Evolutionary conservation across 2,797 vertebrate genomes (phyloP), one percentile per base, ranked within the genome.

Genomic region (Pachyuromys duprasi): DNA sequence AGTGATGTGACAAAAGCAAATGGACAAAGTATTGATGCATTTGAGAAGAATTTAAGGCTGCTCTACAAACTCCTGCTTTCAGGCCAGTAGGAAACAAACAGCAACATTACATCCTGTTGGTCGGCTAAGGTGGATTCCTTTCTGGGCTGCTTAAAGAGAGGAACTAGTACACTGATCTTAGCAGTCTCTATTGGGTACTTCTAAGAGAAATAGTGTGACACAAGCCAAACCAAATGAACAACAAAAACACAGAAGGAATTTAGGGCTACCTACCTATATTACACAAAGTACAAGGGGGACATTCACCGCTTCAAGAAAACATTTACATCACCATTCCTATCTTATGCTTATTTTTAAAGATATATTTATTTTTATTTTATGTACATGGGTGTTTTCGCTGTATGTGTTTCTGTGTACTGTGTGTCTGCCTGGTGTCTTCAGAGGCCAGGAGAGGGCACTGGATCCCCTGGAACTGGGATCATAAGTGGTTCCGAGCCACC

Each of bases 101-200:
- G 74, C 18, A 90, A 28, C 1, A 65, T 62, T 8, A 82, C 75
- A 36, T 7, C 22, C 39, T 90, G 31, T 91, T 31, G 13, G 75
- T 45, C 74, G 76, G 65, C 53, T 80, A 95, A 93, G 80, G 45
- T 45, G 24, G 6, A 91, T 96, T 97, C 17, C n/a, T 60, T 96
- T 72, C 60, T 86, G 82, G 67, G 53, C 28, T 94, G 70, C 57
- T 79, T 93, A 53, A 93, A 95, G 70, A 78, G 24, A 22, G 49
- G 65, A 95, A 97, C 81, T 24, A 86, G 87, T n/a, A 65, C 39
- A 96, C 92, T 89, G 74, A 76, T 80, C 53, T 90, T 93, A 82
- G 89, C 45, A 88, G 69, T 63, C 33, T 67, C 65, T 94, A 49
- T 5, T 82, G 67, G 57, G 39, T 76, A 28, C 14, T 93, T 84